A percentile compares a stretch with the other conserved stretches of the same genome.
phyloP scores from a whole-genome alignment of 2,113 vertebrate species.

The Psittacula cyanocephala region DNA sequence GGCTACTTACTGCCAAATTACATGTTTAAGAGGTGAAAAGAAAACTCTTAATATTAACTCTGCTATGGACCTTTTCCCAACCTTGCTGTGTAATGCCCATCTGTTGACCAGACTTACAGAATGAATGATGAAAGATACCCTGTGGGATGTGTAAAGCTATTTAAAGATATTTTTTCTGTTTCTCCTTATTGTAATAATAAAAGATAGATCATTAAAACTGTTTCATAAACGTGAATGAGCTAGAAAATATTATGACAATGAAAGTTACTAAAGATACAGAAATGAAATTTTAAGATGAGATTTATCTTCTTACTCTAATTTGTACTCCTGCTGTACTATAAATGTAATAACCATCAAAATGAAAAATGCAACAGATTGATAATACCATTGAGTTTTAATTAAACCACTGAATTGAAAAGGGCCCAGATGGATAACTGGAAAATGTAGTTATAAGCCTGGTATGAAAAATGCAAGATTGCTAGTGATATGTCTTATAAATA shows the following conservation, averaged over 20 bases:
- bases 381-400: constrained; percentile 86
- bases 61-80: background rate
- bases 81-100: constrained; percentile 35
- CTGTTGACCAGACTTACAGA: constrained; percentile 34
- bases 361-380: constrained; percentile 86
- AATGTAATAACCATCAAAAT: constrained; percentile 83
- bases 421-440: constrained; percentile 83
- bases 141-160: constrained; percentile 15
- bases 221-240: constrained; percentile 70
- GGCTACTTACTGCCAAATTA: background rate
- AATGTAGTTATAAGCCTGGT: constrained; percentile 79
- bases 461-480: constrained; percentile 75
- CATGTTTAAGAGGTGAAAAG: background rate
- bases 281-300: constrained; percentile 75
- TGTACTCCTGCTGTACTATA: constrained; percentile 81
- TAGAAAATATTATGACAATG: constrained; percentile 72
- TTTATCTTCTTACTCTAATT: constrained; percentile 81
- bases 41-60: background rate
- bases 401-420: constrained; percentile 84
- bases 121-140: constrained; percentile 15
- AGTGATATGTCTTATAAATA: constrained; percentile 71
- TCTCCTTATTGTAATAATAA: constrained; percentile 60
- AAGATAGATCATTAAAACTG: constrained; percentile 67
- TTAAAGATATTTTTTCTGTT: constrained; percentile 37
- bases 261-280: constrained; percentile 75